Evolutionary conservation across 2,113 vertebrate species (phyloP).

Genomic region (Petaurus breviceps): DNA sequence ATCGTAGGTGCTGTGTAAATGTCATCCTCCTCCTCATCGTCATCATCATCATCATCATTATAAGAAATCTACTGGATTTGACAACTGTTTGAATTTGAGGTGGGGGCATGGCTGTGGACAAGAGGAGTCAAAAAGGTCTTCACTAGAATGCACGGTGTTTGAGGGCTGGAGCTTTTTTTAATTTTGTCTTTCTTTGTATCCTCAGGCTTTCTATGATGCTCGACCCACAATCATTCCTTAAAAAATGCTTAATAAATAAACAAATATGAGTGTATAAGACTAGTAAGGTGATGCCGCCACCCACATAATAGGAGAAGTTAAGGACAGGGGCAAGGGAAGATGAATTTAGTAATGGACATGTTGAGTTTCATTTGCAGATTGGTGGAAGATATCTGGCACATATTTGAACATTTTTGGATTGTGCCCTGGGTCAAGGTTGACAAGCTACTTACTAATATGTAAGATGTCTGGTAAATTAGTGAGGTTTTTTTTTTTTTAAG

Average conservation of each 20-base stretch:
- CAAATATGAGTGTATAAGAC: not conserved
- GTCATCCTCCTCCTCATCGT: not conserved
- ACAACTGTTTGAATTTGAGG: not conserved
- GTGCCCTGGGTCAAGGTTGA: too few species aligned
- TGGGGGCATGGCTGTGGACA: not conserved
- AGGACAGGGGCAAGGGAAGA: not conserved
- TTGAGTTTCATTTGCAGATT: not conserved
- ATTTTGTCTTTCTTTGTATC: not conserved
- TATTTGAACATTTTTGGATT: too few species aligned
- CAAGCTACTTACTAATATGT: not conserved
- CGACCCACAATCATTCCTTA: not conserved
- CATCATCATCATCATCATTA: not conserved
- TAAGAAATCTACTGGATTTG: not conserved
- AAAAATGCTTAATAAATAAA: too few species aligned
- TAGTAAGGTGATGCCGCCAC: not conserved
- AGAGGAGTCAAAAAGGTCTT: not conserved
- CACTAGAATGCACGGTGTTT: not conserved
- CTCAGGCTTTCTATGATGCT: not conserved
- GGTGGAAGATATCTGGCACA: not conserved
- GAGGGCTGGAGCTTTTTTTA: not conserved
- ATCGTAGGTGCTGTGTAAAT: not conserved
- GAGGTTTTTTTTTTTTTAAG: constrained; percentile 9
- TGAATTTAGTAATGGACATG: not conserved
- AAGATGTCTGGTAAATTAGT: not conserved
- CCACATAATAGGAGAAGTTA: too few species aligned